phyloP scores from a whole-genome alignment of 2,888 invertebrate species.

The Hemithea aestivaria region DNA sequence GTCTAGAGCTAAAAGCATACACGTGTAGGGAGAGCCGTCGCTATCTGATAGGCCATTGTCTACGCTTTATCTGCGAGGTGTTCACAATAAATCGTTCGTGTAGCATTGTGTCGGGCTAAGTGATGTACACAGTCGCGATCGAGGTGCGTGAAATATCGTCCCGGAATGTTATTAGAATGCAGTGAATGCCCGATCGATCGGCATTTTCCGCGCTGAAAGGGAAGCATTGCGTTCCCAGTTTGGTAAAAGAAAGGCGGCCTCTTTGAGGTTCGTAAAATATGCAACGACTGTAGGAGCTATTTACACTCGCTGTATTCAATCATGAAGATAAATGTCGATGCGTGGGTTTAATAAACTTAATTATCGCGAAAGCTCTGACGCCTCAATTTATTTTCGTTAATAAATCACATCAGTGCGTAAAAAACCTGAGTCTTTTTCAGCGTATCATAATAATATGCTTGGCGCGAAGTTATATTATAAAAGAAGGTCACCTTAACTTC shows the following conservation, averaged over 20 bases:
- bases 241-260: constrained; percentile 37
- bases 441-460: background rate
- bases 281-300: constrained; percentile 14
- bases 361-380: constrained; percentile 12
- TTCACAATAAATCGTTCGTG: constrained; percentile 72
- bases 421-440: constrained; percentile 3
- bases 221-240: constrained; percentile 46
- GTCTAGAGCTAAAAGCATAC: constrained; percentile 73
- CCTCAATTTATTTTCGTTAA: constrained; percentile 9
- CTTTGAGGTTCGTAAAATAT: constrained; percentile 16
- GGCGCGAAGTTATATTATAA: constrained; percentile 1
- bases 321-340: constrained; percentile 13
- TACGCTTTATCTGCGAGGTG: constrained; percentile 64
- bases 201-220: constrained; percentile 49
- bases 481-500: background rate
- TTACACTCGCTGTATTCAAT: constrained; percentile 13
- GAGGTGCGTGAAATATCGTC: constrained; percentile 56
- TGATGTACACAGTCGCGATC: constrained; percentile 47
- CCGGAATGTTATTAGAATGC: constrained; percentile 70
- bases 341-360: constrained; percentile 11
- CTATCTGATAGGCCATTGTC: constrained; percentile 71
- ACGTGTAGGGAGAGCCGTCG: constrained; percentile 60
- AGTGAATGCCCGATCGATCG: constrained; percentile 60
- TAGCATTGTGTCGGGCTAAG: constrained; percentile 53
- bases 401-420: constrained; percentile 7